These are phyloP conservation scores for Tachuris rubrigastra DNA, from an alignment of 2,113 vertebrate species.

Conservation along the genomic window DNA sequence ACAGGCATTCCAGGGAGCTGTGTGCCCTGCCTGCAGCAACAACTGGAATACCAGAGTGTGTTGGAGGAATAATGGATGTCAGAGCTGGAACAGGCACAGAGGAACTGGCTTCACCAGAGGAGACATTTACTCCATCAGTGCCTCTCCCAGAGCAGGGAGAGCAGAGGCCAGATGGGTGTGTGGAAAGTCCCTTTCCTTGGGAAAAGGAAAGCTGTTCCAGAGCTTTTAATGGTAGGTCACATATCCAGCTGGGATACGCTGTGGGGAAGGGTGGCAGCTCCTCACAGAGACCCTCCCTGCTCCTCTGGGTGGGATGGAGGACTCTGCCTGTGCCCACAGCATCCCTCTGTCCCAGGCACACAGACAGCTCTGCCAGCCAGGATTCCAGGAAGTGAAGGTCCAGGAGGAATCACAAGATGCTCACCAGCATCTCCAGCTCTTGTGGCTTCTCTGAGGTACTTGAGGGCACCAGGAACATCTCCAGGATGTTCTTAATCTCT, in stretches of 20 bases:
- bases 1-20: slow-evolving; percentile 23
- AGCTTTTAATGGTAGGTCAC: neutral
- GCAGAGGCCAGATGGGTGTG: neutral
- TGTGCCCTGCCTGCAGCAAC: neutral
- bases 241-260: neutral
- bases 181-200: neutral
- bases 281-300: neutral
- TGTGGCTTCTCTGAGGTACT: neutral
- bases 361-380: neutral
- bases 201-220: neutral
- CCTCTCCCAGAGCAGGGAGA: neutral
- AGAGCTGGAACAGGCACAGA: neutral
- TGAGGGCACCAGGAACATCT: neutral
- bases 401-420: neutral
- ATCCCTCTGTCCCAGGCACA: neutral
- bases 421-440: neutral
- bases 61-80: slow-evolving; percentile 15
- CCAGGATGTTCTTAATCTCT: neutral
- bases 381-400: neutral
- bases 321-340: neutral
- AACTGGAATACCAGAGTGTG: neutral
- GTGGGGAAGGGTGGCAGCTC: neutral
- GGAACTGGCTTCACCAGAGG: neutral
- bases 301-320: neutral
- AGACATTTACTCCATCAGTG: neutral